These are phyloP conservation scores for Corydoras sp. DNA, from an alignment of 2,113 vertebrate species.

Conservation along the genomic window DNA sequence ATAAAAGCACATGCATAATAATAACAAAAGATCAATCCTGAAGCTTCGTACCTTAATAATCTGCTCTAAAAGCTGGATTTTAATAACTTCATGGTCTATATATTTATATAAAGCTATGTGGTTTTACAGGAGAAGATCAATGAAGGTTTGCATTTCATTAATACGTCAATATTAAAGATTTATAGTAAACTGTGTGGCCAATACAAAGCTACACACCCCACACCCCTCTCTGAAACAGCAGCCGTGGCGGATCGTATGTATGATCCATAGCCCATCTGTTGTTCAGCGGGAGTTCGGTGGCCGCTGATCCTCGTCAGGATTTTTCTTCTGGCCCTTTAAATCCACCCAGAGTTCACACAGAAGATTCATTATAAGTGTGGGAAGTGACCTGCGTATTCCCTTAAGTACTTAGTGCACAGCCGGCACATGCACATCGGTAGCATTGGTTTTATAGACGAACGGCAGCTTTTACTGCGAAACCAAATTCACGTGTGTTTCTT, in stretches of 20 bases:
- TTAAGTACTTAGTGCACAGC: conserved; percentile 61
- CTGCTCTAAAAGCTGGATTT: too few species aligned
- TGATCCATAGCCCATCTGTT: conserved; percentile 73
- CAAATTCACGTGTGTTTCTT: conserved; percentile 33
- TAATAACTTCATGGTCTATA: too few species aligned
- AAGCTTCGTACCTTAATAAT: too few species aligned
- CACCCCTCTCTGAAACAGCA: conserved; percentile 53
- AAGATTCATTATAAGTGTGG: conserved; percentile 71
- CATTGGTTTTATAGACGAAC: conserved; percentile 60
- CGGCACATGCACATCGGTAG: conserved; percentile 70
- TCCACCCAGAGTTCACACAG: conserved; percentile 63
- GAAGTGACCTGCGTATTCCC: conserved; percentile 68
- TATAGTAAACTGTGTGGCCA: too few species aligned
- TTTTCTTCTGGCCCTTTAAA: conserved; percentile 62
- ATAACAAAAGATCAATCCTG: too few species aligned
- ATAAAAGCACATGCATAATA: too few species aligned
- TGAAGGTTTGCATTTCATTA: too few species aligned
- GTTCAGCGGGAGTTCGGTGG: conserved; percentile 60
- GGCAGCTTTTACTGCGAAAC: conserved; percentile 36
- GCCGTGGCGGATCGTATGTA: conserved; percentile 68
- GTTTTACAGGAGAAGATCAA: too few species aligned
- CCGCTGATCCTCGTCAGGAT: conserved; percentile 58
- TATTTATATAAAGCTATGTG: too few species aligned
- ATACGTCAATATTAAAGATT: too few species aligned
- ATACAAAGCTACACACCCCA: too few species aligned